phyloP scores from a whole-genome alignment of 92 coral and sea anemone genomes.

The Zoanthus sociatus region DNA sequence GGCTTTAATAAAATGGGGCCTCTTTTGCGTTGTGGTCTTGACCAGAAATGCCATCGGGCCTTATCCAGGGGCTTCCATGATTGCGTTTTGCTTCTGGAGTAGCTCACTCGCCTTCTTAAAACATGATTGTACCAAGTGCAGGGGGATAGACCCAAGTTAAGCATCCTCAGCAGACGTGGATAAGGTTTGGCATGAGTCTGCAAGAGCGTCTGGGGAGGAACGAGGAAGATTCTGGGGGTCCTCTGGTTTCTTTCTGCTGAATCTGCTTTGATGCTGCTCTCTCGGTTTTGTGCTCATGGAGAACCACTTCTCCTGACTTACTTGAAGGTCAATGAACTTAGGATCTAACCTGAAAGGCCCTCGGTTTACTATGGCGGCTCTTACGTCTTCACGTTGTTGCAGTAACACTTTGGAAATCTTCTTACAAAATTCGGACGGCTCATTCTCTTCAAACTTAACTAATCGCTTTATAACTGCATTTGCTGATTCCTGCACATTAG shows the following conservation, averaged over 20 bases:
- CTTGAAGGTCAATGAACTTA: slow-evolving; percentile 15
- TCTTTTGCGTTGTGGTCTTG: slow-evolving; percentile 31
- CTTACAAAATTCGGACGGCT: slow-evolving; percentile 5
- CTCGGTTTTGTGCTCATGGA: slow-evolving; percentile 10
- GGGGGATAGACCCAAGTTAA: slow-evolving; percentile 19
- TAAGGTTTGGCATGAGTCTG: slow-evolving; percentile 32
- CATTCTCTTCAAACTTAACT: slow-evolving; percentile 6
- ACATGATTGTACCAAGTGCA: slow-evolving; percentile 13
- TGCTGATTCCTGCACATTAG: slow-evolving; percentile 1
- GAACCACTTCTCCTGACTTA: slow-evolving; percentile 18
- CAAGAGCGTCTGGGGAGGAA: slow-evolving; percentile 2
- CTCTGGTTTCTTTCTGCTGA: slow-evolving; percentile 6
- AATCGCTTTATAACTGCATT: slow-evolving; percentile 3
- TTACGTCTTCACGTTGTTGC: slow-evolving; percentile 16
- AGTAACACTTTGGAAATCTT: slow-evolving; percentile 1
- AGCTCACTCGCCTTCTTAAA: slow-evolving; percentile 49
- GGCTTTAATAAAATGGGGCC: slow-evolving; percentile 54
- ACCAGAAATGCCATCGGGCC: slow-evolving; percentile 40
- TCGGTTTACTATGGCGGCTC: slow-evolving; percentile 18
- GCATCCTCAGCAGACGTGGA: slow-evolving; percentile 40
- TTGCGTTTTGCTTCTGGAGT: slow-evolving; percentile 48
- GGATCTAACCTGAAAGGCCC: slow-evolving; percentile 1
- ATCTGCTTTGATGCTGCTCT: slow-evolving; percentile 16
- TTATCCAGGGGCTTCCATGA: slow-evolving; percentile 55
- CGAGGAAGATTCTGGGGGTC: slow-evolving; percentile 9